A percentile compares a stretch with the other conserved stretches of the same genome.
These are phyloP conservation scores for Dione vanillae DNA, from an alignment of 2,888 invertebrate species.

Conservation along the genomic window DNA sequence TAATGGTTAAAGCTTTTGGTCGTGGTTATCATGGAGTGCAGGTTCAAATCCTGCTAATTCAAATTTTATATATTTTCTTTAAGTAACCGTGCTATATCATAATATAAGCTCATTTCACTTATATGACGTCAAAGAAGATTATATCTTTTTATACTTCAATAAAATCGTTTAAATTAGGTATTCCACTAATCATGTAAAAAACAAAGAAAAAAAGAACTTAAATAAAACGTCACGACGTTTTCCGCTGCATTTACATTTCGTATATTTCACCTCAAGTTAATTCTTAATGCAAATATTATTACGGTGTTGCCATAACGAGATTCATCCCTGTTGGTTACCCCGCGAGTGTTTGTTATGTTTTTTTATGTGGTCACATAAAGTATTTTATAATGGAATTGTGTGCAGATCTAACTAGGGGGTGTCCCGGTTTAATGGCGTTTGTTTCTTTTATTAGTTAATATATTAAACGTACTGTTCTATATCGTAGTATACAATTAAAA, in stretches of 20 bases:
- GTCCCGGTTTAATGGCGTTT: conserved; percentile 18
- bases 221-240: neutral
- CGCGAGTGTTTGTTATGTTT: conserved; percentile 47
- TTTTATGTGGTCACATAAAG: conserved; percentile 45
- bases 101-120: no score
- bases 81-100: no score
- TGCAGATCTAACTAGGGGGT: conserved; percentile 29
- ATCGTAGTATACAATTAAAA: no score
- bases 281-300: conserved; percentile 76
- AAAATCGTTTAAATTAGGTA: no score
- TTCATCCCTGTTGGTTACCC: conserved; percentile 65
- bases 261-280: conserved; percentile 58
- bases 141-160: no score
- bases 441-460: neutral
- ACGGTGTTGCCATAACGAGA: conserved; percentile 67
- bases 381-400: conserved; percentile 43
- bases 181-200: no score
- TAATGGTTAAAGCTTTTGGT: no score
- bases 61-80: no score
- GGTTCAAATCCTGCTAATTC: no score
- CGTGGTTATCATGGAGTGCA: no score
- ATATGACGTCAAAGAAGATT: no score
- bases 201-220: neutral
- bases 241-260: conserved; percentile 28
- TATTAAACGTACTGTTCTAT: neutral